Conservation (phyloP, 2,888 invertebrate species). For the Diadegma fenestrale region DNA sequence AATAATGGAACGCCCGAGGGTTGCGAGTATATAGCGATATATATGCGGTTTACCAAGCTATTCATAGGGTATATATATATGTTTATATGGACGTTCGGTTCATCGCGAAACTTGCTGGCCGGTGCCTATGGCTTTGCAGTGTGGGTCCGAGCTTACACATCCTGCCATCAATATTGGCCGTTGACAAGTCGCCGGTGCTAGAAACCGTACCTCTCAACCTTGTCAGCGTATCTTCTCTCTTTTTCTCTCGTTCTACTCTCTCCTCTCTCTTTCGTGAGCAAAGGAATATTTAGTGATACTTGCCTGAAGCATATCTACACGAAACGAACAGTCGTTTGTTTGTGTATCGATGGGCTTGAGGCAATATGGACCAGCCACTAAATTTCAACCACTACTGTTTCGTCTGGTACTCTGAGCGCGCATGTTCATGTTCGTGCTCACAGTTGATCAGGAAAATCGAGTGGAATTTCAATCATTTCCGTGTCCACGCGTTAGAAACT, state of each 20-base stretch:
- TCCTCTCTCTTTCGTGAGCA: constrained; percentile 73
- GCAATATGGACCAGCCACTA: constrained; percentile 5
- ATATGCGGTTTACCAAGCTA: neutral
- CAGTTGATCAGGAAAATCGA: too few relatives aligned
- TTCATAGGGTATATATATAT: constrained; percentile 6
- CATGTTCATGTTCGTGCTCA: neutral
- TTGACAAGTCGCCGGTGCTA: constrained; percentile 80
- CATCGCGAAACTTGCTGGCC: constrained; percentile 47
- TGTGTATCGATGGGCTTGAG: neutral
- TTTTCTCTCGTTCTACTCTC: neutral
- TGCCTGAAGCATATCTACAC: constrained; percentile 78
- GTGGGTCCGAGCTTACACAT: constrained; percentile 74
- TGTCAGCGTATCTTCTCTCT: constrained; percentile 76
- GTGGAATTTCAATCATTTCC: too few relatives aligned
- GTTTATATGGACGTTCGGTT: constrained; percentile 43
- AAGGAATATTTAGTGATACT: constrained; percentile 83
- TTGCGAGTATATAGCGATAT: neutral
- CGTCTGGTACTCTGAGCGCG: neutral
- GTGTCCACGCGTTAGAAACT: too few relatives aligned
- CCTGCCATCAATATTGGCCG: constrained; percentile 84
- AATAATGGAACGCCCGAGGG: constrained; percentile 70
- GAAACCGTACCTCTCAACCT: constrained; percentile 74
- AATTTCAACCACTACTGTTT: constrained; percentile 1
- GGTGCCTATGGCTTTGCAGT: constrained; percentile 47
- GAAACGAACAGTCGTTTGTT: constrained; percentile 25